A percentile compares a stretch with the other conserved stretches of the same genome.
Evolutionary conservation across 2,113 vertebrate species (phyloP).

Genomic region (Tachysurus vachellii): DNA sequence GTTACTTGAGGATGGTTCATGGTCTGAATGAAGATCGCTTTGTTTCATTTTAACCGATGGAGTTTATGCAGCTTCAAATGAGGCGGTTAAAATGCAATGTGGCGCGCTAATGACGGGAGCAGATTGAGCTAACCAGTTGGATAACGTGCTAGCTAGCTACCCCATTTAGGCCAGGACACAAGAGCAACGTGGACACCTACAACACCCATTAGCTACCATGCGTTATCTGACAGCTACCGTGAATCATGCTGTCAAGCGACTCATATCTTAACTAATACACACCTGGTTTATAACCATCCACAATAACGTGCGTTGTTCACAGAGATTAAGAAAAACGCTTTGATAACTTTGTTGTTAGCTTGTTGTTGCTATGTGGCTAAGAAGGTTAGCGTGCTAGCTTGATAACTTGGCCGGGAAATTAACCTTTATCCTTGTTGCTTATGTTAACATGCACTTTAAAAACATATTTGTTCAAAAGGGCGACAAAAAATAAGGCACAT

Average conservation of each 20-base stretch:
- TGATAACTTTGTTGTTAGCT: conserved; percentile 31
- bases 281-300: not conserved
- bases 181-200: conserved; percentile 52
- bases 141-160: conserved; percentile 26
- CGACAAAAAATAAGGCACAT: not conserved
- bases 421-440: not conserved
- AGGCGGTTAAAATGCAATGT: conserved; percentile 8
- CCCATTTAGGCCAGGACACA: conserved; percentile 48
- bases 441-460: not conserved
- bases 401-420: conserved; percentile 12
- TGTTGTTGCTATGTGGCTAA: conserved; percentile 19
- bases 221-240: conserved; percentile 15
- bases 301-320: not conserved
- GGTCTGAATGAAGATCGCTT: not conserved
- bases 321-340: conserved; percentile 3
- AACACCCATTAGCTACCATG: not conserved
- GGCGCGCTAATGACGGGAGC: conserved; percentile 27
- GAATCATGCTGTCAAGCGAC: not conserved
- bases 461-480: no score
- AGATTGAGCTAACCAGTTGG: not conserved
- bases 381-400: not conserved
- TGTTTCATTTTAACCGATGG: not conserved
- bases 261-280: not conserved
- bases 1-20: not conserved
- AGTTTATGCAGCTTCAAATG: not conserved